Evolutionary conservation across 2,113 vertebrate genomes (phyloP).

Genomic region (Phalacrocorax brasilianus): DNA sequence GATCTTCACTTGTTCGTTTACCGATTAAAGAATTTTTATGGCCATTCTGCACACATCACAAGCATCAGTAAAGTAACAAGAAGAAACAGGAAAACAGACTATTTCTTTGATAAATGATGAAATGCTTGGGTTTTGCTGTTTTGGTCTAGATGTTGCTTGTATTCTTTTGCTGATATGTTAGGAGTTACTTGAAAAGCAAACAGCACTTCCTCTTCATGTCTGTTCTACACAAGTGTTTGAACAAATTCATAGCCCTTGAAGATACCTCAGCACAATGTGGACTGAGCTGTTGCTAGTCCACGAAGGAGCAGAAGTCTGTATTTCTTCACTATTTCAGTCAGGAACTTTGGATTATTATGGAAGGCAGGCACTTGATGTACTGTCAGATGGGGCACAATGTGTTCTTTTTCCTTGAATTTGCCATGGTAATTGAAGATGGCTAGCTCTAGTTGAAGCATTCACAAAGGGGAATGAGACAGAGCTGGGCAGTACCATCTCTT

Average conservation of each 20-base stretch:
- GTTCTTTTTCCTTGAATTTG: background rate
- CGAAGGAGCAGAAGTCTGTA: background rate
- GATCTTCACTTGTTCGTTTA: background rate
- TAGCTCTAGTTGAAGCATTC: background rate
- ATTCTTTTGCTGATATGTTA: background rate
- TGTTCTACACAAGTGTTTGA: background rate
- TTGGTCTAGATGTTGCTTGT: background rate
- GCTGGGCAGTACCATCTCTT: background rate
- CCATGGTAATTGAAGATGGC: background rate
- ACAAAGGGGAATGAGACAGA: background rate
- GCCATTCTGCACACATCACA: background rate
- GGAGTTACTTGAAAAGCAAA: background rate
- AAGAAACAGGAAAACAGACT: background rate
- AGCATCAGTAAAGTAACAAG: background rate
- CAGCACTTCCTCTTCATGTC: background rate
- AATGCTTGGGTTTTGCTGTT: background rate
- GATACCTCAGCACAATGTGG: background rate
- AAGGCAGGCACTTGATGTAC: background rate
- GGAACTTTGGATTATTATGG: background rate
- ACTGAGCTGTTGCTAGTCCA: background rate
- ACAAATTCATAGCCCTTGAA: background rate
- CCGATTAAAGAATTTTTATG: background rate
- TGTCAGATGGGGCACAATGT: background rate
- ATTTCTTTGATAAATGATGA: background rate
- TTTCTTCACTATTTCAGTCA: background rate